Conservation (phyloP, 2,113 vertebrate species). For the Herpetotheres cachinnans region DNA sequence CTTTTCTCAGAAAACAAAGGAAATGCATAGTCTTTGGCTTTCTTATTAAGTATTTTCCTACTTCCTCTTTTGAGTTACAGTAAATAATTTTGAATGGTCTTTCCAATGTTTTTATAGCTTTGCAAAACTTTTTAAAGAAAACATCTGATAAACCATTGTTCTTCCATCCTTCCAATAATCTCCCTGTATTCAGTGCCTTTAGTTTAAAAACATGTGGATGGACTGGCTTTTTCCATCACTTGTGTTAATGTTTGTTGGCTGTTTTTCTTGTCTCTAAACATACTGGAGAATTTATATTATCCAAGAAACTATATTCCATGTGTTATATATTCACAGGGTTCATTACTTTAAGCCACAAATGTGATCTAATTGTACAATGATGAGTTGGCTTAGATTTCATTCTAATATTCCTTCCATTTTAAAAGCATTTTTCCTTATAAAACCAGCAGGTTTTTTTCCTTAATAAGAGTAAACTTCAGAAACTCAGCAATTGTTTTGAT, state of each 20-base stretch:
- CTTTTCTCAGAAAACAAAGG: not conserved
- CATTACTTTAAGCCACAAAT: not conserved
- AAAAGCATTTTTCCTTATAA: not conserved
- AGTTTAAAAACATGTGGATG: not conserved
- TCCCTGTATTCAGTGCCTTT: not conserved
- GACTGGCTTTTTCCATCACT: not conserved
- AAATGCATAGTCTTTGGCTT: not conserved
- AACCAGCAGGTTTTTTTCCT: not conserved
- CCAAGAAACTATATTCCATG: not conserved
- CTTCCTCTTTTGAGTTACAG: not conserved
- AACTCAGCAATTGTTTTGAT: not conserved
- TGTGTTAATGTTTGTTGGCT: not conserved
- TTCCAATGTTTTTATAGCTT: not conserved
- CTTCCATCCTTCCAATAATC: not conserved
- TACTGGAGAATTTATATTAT: not conserved
- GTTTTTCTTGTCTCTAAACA: not conserved
- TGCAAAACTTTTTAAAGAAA: not conserved
- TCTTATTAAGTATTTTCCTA: not conserved
- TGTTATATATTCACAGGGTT: not conserved
- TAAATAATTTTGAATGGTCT: not conserved
- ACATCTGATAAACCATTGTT: accelerated
- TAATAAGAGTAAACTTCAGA: not conserved
- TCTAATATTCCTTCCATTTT: not conserved
- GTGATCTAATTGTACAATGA: not conserved
- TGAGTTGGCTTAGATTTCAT: not conserved